Percentiles rank a stretch among this genome's conserved stretches.
Conservation (phyloP, 2,797 vertebrate species). For the Mus caroli region DNA sequence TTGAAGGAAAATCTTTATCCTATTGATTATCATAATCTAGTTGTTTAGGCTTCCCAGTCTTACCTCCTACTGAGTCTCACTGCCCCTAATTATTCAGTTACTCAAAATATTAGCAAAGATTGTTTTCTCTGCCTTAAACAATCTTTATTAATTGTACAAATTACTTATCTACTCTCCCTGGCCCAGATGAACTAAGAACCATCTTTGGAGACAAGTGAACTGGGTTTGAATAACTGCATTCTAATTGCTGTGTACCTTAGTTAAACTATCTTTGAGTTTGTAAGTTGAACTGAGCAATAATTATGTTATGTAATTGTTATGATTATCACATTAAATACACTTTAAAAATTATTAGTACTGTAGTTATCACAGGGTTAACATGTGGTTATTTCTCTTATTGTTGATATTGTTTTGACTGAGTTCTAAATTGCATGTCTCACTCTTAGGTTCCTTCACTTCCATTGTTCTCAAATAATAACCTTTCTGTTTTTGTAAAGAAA, state of each 20-base stretch:
- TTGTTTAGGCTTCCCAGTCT: rapidly evolving
- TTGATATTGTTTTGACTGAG: conserved; percentile 47
- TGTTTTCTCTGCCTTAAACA: conserved; percentile 6
- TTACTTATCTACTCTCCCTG: not conserved
- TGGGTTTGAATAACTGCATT: conserved; percentile 65
- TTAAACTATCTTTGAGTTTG: conserved; percentile 68
- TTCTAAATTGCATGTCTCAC: conserved; percentile 34
- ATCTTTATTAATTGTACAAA: conserved; percentile 17
- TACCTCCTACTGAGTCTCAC: not conserved
- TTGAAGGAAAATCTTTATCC: not conserved
- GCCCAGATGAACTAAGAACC: conserved; percentile 41
- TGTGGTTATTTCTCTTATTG: conserved; percentile 56
- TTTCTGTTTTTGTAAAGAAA: conserved; percentile 20
- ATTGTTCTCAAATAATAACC: conserved; percentile 34
- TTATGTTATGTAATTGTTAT: conserved; percentile 59
- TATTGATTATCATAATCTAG: not conserved
- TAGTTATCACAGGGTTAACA: conserved; percentile 52
- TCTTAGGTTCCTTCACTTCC: conserved; percentile 35
- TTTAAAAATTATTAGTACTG: conserved; percentile 57
- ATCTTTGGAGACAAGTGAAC: conserved; percentile 5
- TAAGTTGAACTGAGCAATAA: conserved; percentile 70
- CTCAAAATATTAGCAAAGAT: not conserved
- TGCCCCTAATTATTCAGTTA: not conserved
- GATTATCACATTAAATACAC: conserved; percentile 64
- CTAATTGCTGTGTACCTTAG: conserved; percentile 54